Conservation (phyloP, 1,140 invertebrate genomes). For the Coptotermes formosanus region DNA sequence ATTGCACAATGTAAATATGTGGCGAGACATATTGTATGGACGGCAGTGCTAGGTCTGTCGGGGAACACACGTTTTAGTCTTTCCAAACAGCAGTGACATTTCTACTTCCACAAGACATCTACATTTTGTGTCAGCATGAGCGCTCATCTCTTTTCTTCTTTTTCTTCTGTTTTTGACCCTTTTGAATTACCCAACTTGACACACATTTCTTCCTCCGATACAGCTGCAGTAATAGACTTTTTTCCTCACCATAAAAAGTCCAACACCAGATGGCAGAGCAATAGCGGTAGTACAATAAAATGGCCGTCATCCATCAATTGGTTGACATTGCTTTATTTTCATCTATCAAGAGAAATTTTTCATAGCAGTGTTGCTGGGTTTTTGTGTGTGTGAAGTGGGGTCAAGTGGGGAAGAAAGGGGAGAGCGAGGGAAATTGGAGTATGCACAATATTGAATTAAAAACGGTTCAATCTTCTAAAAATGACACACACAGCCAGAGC, state of each 20-base stretch:
- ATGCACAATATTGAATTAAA: slow-evolving; percentile 15
- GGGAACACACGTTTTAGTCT: too few species aligned
- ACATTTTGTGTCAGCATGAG: background rate
- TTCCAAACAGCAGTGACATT: too few species aligned
- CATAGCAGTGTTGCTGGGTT: background rate
- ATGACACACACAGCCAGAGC: background rate
- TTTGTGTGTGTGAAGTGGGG: slow-evolving; percentile 5
- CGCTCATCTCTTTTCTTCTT: background rate
- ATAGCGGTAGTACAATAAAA: background rate
- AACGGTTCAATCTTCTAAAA: slow-evolving; percentile 5
- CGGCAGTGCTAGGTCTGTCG: too few species aligned
- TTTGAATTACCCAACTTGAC: background rate
- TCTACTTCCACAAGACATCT: too few species aligned
- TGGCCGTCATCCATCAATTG: slow-evolving; percentile 13
- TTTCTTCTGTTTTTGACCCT: background rate
- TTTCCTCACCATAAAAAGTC: background rate
- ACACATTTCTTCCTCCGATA: background rate
- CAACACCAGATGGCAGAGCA: background rate
- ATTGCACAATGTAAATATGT: too few species aligned
- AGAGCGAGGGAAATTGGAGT: background rate
- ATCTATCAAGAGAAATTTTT: slow-evolving; percentile 10
- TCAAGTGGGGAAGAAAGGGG: background rate
- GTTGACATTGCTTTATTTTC: slow-evolving; percentile 11
- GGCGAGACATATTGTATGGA: too few species aligned
- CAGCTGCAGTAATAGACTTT: background rate